Evolutionary conservation across 2,113 vertebrate species (phyloP), one percentile per base, ranked within the genome.

Genomic region (Aegotheles bennettii): DNA sequence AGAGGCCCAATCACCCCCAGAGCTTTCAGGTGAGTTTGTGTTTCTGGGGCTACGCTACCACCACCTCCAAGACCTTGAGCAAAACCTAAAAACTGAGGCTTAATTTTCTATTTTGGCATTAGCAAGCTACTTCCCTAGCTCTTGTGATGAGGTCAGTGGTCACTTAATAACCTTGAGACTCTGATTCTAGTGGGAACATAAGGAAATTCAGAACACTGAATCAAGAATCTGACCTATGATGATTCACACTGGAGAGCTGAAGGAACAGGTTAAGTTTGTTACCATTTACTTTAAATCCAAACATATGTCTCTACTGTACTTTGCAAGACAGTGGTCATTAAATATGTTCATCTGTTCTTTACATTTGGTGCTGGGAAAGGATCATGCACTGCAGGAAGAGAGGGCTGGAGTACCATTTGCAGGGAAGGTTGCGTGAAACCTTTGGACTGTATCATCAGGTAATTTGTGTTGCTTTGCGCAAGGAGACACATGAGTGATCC

Each of bases 1-100:
- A 56, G 16, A 77, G 10, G 3, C 43, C 7, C 2, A 1, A 1
- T 5, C 1, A 1, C 28, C 16, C 26, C 2, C 0, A 4, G 16
- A 68, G 60, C 9, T 19, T 7, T 25, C 14, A 14, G 50, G 20
- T 28, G 18, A 21, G 5, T 28, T 35, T 35, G 56, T 24, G 6
- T 60, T 53, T 67, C 50, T 74, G 24, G 3, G 13, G 60, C 53
- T 87, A 63, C 64, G 60, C 53, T 87, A 63, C 64, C 53, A 25
- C 31, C 57, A 40, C 9, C 31, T n/a, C 73, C 53, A 81, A 16
- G 18, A 5, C 23, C 31, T n/a, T 19, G 13, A 82, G 48, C 38
- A 68, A 56, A 59, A 71, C 17, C 80, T 76, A 6, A 61, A 42
- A 23, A 0, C 8, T 10, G 31, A 69, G 57, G 48, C 21, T 64